Evolutionary conservation across 2,113 vertebrate genomes (phyloP), one percentile per base, ranked within the genome.

Genomic region (Hemiscyllium ocellatum): DNA sequence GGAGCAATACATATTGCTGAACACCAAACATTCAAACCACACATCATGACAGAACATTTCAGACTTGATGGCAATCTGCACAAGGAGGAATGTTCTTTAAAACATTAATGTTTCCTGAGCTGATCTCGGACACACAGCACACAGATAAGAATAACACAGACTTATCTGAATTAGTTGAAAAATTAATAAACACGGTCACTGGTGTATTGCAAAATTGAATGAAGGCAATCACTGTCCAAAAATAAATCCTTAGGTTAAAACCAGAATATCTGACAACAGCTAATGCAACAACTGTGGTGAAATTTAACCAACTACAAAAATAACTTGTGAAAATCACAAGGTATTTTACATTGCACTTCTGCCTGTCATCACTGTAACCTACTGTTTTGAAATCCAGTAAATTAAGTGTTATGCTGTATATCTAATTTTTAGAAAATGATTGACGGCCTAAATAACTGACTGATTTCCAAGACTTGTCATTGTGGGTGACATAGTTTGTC

Each of bases 381-480:
- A 94, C 33, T 94, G 93, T 94, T 94, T 69, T 94, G 93, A 94
- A 94, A 70, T 94, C 93, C 93, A 70, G 93, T 70, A 76, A 95
- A 95, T 95, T 95, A 65, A 93, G 69, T 90, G 87, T 95, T 72
- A 52, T 70, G 42, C 94, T 95, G 68, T 72, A 95, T 76, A 95
- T 72, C 68, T 95, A 95, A 70, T 95, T 95, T 95, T 95, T 69
- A 52, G 42, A 95, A 95, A 72, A 72, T 95, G 94, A 95, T 95
- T 95, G 94, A 95, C 69, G 47, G 42, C 69, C 69, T 95, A 95
- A 95, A 95, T 95, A 95, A 95, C 94, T 95, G 94, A 95, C 68
- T 95, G 94, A 95, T 95, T 95, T 95, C 94, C 26, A 76, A 72
- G 94, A 76, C 94, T 95, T 95, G 69, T 95, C 94, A 95, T 70